Evolutionary conservation across 2,888 invertebrate genomes (phyloP), one percentile per base, ranked within the genome.

Genomic region (Drosophila fulvimacula): DNA sequence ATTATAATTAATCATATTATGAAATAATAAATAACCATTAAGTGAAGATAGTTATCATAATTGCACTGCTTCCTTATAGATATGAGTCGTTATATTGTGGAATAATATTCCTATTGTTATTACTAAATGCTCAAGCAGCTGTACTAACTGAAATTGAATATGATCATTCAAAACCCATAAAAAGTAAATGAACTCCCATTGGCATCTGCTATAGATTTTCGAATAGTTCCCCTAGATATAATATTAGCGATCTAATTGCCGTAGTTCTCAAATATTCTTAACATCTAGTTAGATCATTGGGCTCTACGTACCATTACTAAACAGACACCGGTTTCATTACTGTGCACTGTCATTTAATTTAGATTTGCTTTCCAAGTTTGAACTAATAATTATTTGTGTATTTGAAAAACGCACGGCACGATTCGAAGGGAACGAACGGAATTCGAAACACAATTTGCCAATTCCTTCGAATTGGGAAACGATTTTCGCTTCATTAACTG

Each of bases 281-380:
- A 3, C 19, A 3, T 19, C 10, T 30, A 9, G 10, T 2, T 41
- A 30, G 41, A 10, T 41, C 2, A 1, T 19, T 19, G 30, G 9
- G 39, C 4, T 55, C 82, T 91, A 91, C 91, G 81, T 91, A 91
- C 91, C 91, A 91, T 91, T 91, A 91, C 91, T 91, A 91, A 89
- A 91, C 91, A 91, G 90, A 91, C 90, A 91, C 90, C 91, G 89
- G 85, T 91, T 79, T 91, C 91, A 91, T 91, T 91, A 91, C 91
- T 91, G 89, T 91, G 91, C 91, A 91, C 91, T 91, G 91, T 91
- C 91, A 91, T 91, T 91, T 91, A 91, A 91, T 89, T 88, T 82
- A 15, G 69, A 69, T 86, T 85, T 82, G 69, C 61, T 88, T 81
- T 79, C 69, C 58, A 73, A 79, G 60, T 82, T 48, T 48, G 69